phyloP scores from a whole-genome alignment of 2,113 vertebrate genomes.

The Shinisaurus crocodilurus region DNA sequence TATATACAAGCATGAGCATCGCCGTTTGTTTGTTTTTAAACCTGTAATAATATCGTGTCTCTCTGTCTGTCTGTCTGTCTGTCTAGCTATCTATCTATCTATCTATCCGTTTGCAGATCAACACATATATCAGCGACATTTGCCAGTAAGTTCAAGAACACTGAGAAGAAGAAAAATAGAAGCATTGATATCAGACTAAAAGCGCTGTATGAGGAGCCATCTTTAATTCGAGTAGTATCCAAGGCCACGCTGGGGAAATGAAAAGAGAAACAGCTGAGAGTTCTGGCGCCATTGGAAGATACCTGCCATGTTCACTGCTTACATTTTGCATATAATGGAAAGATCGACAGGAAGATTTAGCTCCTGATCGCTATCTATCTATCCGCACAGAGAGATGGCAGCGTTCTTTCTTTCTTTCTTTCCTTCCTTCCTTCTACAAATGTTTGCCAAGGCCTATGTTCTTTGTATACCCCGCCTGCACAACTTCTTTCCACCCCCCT shows the following conservation, averaged over 20 bases:
- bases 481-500: neutral
- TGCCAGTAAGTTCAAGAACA: neutral
- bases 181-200: neutral
- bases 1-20: neutral
- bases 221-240: neutral
- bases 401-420: neutral
- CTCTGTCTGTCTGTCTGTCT: neutral
- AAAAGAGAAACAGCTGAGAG: too few relatives aligned
- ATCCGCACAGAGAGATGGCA: too few relatives aligned
- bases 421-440: neutral
- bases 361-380: too few relatives aligned
- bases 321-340: too few relatives aligned
- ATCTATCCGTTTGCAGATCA: neutral
- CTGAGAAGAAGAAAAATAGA: neutral
- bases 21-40: neutral
- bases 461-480: neutral
- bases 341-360: too few relatives aligned
- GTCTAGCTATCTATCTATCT: neutral
- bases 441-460: neutral
- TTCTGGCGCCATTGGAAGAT: neutral
- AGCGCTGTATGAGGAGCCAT: neutral
- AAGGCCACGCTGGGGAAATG: neutral
- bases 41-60: neutral
- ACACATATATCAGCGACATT: neutral
- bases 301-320: too few relatives aligned